Percentiles rank a stretch among this genome's conserved stretches.
These are phyloP conservation scores for Vidua macroura DNA, from an alignment of 2,113 vertebrate genomes.

Conservation along the genomic window DNA sequence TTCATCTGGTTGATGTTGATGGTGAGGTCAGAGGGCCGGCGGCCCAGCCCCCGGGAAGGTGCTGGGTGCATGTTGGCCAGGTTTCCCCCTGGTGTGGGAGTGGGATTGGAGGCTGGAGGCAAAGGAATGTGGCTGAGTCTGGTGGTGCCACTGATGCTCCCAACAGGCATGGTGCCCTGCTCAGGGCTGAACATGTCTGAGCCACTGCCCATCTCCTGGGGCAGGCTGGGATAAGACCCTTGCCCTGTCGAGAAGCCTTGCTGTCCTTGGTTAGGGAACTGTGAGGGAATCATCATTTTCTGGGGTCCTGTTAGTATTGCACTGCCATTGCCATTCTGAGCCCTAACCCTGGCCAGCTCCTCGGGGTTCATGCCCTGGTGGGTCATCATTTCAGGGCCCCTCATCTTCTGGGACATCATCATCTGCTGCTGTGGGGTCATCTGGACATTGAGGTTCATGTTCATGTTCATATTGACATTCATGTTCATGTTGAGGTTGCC, in stretches of 20 bases:
- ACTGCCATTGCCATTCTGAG: constrained; percentile 79
- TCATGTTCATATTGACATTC: constrained; percentile 86
- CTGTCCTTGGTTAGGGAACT: constrained; percentile 81
- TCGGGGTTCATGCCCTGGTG: constrained; percentile 81
- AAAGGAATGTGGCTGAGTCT: constrained; percentile 91
- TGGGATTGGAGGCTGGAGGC: constrained; percentile 63
- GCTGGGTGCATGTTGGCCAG: constrained; percentile 71
- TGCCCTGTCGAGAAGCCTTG: constrained; percentile 79
- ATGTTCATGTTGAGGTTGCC: constrained; percentile 85
- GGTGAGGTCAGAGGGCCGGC: constrained; percentile 87
- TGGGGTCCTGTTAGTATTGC: constrained; percentile 72
- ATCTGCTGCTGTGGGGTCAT: constrained; percentile 87
- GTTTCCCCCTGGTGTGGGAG: constrained; percentile 12
- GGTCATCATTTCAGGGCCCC: constrained; percentile 75
- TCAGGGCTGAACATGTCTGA: constrained; percentile 87
- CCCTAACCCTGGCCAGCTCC: constrained; percentile 82
- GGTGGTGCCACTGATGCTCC: constrained; percentile 76
- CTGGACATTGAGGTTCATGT: constrained; percentile 87
- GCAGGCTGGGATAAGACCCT: constrained; percentile 75
- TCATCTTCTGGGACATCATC: constrained; percentile 88
- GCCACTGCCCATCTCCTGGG: constrained; percentile 76
- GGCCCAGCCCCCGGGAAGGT: constrained; percentile 75
- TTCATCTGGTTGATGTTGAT: constrained; percentile 86
- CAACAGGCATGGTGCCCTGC: constrained; percentile 74
- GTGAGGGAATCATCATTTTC: constrained; percentile 84